Evolutionary conservation across 1,140 invertebrate species (phyloP).

Genomic region (Frieseomelitta varia): DNA sequence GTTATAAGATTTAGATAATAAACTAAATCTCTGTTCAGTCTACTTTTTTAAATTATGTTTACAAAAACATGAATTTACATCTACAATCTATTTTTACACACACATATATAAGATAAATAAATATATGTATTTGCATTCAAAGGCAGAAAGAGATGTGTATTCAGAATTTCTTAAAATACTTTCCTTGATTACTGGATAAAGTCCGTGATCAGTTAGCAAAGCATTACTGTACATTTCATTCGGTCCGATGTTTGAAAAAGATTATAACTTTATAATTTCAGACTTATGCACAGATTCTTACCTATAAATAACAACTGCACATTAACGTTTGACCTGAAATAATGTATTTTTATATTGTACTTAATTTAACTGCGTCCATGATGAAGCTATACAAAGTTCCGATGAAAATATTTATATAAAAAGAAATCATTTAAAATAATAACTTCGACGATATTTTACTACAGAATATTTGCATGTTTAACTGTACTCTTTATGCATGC

Average conservation of each 20-base stretch:
- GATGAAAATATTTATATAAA: background rate
- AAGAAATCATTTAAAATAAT: background rate
- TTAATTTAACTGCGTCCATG: background rate
- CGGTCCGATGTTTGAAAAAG: background rate
- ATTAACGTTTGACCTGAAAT: background rate
- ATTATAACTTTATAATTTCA: background rate
- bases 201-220: background rate
- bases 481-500: background rate
- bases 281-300: background rate
- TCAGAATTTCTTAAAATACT: background rate
- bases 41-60: background rate
- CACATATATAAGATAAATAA: too few species aligned
- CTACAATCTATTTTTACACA: background rate
- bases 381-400: background rate
- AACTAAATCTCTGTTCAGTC: background rate
- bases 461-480: background rate
- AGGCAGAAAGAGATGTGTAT: background rate
- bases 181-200: background rate
- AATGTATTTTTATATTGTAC: background rate
- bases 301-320: background rate
- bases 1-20: background rate
- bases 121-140: background rate
- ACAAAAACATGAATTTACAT: background rate
- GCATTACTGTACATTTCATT: background rate
- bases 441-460: background rate